A percentile compares a stretch with the other conserved stretches of the same genome.
Conservation (phyloP, 2,797 vertebrate species). For the Lateolabrax maculatus region DNA sequence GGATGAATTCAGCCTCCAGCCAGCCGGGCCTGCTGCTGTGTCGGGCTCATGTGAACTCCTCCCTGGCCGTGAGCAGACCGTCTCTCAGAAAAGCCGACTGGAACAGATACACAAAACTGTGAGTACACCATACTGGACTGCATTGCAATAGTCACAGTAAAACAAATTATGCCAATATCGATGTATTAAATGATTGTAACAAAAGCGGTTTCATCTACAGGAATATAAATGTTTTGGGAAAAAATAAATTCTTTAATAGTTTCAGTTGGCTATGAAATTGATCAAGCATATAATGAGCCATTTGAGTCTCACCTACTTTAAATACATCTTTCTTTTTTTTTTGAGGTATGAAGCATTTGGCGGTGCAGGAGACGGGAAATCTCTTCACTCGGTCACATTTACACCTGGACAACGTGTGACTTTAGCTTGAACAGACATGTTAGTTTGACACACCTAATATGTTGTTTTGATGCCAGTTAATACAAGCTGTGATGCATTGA, state of each 20-base stretch:
- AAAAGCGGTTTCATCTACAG: neutral
- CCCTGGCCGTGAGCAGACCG: slow-evolving; percentile 88
- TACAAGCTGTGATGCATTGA: neutral
- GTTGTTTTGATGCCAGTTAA: neutral
- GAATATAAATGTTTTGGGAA: slow-evolving; percentile 14
- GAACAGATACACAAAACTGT: slow-evolving; percentile 92
- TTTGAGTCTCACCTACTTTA: slow-evolving; percentile 16
- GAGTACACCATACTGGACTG: slow-evolving; percentile 75
- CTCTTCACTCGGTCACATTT: slow-evolving; percentile 75
- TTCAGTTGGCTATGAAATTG: slow-evolving; percentile 10
- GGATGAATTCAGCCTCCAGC: slow-evolving; percentile 72
- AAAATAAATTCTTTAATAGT: slow-evolving; percentile 2
- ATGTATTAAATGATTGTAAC: neutral
- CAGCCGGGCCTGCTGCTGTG: slow-evolving; percentile 84
- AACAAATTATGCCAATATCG: neutral
- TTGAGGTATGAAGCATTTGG: slow-evolving; percentile 92
- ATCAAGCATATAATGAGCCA: slow-evolving; percentile 26
- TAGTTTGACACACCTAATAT: neutral
- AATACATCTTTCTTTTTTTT: slow-evolving; percentile 43
- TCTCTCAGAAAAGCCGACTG: slow-evolving; percentile 92
- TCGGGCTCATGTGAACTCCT: slow-evolving; percentile 88
- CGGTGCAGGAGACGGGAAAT: slow-evolving; percentile 85
- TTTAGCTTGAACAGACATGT: slow-evolving; percentile 85
- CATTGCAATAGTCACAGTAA: too few relatives aligned
- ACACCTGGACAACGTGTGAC: slow-evolving; percentile 93